These are phyloP conservation scores for Aproaerema taeniolella DNA, from an alignment of 2,888 invertebrate species.

Conservation along the genomic window DNA sequence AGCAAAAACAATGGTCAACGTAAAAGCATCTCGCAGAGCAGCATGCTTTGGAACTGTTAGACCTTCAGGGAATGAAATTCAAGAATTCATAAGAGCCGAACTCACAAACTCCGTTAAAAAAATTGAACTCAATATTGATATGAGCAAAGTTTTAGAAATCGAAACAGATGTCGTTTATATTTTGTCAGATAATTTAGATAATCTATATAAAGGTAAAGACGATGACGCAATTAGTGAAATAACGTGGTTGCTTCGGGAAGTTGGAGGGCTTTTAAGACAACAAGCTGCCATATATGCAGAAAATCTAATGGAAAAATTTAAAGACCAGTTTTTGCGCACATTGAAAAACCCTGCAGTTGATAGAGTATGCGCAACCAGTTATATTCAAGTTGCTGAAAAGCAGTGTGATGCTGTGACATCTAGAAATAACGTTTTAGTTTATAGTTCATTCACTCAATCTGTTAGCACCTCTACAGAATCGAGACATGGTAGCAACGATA, in stretches of 20 bases:
- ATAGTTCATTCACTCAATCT: background rate
- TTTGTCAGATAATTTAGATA: constrained; percentile 31
- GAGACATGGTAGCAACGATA: background rate
- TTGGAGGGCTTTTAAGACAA: constrained; percentile 27
- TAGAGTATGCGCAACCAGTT: background rate
- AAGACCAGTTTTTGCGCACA: no score
- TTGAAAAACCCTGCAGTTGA: constrained; percentile 17
- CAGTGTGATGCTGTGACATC: no score
- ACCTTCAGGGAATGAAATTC: constrained; percentile 28
- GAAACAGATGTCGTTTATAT: constrained; percentile 37
- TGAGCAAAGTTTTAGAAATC: constrained; percentile 25
- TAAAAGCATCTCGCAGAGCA: no score
- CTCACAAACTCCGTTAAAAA: no score
- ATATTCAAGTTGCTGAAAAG: background rate
- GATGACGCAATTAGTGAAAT: constrained; percentile 32
- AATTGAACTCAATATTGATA: constrained; percentile 23
- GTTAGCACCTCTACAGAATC: background rate
- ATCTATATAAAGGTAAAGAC: constrained; percentile 25
- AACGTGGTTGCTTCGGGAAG: constrained; percentile 26
- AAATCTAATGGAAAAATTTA: constrained; percentile 25
- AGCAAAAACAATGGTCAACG: constrained; percentile 6
- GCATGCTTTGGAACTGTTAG: no score
- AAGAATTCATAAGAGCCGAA: constrained; percentile 30
- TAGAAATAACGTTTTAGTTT: no score
- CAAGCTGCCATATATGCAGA: constrained; percentile 32